Evolutionary conservation across 1,140 invertebrate genomes (phyloP), one percentile per base, ranked within the genome.

Genomic region (Anastrepha obliqua): DNA sequence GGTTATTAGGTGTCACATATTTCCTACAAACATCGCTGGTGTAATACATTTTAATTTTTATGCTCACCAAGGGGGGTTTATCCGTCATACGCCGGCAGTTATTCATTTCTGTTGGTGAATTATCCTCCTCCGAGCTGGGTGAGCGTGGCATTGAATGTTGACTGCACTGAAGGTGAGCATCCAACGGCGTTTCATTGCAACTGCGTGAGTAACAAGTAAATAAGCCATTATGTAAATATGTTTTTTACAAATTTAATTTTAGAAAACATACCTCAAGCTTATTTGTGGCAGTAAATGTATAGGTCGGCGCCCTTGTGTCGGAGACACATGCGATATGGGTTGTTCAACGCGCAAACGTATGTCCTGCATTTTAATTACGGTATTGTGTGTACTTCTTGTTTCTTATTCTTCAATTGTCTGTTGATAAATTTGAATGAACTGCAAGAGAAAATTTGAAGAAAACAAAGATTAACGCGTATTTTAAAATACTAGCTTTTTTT

Each of bases 61-160:
- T 29, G 89, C 88, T 97, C 94, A 98, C 97, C 90, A 97, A 94
- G 15, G 97, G 97, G 51, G 97, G 97, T 92, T 97, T 97, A 93
- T 98, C 97, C 62, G 93, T 93, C 89, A 98, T 95, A 90, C 96
- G 94, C 93, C 97, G 96, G 93, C 97, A 97, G 90, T 97, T 97
- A 94, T 97, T 97, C 89, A 97, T 94, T 94, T 97, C 97, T 67
- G 97, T 97, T n/a, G 97, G 97, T 44, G 97, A 98, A 93, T 97
- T 97, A 91, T 96, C 97, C 93, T 97, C 97, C 92, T 97, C 97
- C 89, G 97, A 97, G 92, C 96, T 96, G 74, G 96, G 96, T 17
- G 88, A 88, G 17, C 86, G 86, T 58, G 86, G 88, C 47, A 88
- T 51, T 20, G 59, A 13, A n/a, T 67, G 86, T 67, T 87, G 86